phyloP scores from a whole-genome alignment of 2,888 invertebrate species.

The Lepidonotus clava region DNA sequence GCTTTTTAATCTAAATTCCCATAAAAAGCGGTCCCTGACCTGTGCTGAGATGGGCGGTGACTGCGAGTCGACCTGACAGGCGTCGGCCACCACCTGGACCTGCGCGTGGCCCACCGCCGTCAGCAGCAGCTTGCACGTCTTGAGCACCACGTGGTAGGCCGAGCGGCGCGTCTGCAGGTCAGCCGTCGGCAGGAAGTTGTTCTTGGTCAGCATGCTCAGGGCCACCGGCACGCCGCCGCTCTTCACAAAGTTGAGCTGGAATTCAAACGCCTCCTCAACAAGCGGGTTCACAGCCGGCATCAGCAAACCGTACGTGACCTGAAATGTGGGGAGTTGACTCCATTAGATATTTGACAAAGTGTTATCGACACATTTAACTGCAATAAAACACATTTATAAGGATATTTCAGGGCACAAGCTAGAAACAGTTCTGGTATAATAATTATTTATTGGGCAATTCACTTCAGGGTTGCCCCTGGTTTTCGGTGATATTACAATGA shows the following conservation, averaged over 20 bases:
- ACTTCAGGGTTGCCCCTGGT: no score
- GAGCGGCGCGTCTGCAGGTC: conserved; percentile 88
- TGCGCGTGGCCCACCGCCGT: conserved; percentile 89
- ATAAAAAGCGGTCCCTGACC: no score
- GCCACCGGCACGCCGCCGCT: conserved; percentile 82
- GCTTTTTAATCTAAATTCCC: no score
- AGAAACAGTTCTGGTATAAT: no score
- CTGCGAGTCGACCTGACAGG: conserved; percentile 84
- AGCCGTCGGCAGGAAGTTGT: conserved; percentile 90
- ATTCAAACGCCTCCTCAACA: conserved; percentile 86
- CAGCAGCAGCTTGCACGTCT: conserved; percentile 92
- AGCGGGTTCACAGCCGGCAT: conserved; percentile 88
- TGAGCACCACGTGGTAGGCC: conserved; percentile 92
- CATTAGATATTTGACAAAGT: no score
- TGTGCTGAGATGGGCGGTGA: conserved; percentile 78
- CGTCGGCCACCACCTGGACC: conserved; percentile 80
- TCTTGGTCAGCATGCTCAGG: conserved; percentile 90
- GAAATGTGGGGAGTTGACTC: conserved; percentile 66
- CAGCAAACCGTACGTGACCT: conserved; percentile 92
- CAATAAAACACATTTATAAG: no score
- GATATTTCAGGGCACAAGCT: no score
- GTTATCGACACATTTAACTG: no score
- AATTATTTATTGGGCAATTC: no score
- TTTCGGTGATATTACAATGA: no score
- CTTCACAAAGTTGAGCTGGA: conserved; percentile 84